These are phyloP conservation scores for Entomobrya multifasciata DNA, from an alignment of 2,888 invertebrate species.

Conservation along the genomic window DNA sequence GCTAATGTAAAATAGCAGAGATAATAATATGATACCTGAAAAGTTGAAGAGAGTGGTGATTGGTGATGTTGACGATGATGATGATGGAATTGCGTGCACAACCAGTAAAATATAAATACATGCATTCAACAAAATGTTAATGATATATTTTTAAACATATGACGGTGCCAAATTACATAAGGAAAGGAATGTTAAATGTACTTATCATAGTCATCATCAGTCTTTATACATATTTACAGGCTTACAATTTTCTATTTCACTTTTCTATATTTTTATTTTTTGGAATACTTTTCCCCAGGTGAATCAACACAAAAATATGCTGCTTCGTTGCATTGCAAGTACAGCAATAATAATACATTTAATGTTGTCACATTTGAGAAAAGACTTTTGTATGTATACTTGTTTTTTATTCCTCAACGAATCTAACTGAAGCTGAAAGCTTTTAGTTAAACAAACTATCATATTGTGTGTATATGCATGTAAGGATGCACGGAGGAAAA, in stretches of 20 bases:
- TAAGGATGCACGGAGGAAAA: no score
- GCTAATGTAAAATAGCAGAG: constrained; percentile 19
- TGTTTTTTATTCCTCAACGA: constrained; percentile 12
- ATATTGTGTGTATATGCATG: no score
- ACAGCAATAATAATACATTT: no score
- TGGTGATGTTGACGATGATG: constrained; percentile 17
- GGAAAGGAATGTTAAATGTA: no score
- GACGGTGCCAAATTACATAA: no score
- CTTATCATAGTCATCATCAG: no score
- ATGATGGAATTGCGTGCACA: constrained; percentile 38
- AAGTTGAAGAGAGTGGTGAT: constrained; percentile 43
- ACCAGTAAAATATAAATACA: neutral
- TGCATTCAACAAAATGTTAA: no score
- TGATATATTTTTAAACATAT: no score
- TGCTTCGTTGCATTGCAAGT: neutral
- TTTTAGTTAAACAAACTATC: constrained; percentile 62
- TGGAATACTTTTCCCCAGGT: neutral
- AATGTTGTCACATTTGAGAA: neutral
- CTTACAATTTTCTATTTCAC: constrained; percentile 9
- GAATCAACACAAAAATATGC: neutral
- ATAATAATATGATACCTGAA: constrained; percentile 39
- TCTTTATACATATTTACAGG: no score
- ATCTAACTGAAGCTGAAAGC: constrained; percentile 55
- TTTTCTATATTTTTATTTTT: neutral
- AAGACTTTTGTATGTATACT: no score